phyloP scores from a whole-genome alignment of 2,888 invertebrate species.

The Caenorhabditis panamensis region DNA sequence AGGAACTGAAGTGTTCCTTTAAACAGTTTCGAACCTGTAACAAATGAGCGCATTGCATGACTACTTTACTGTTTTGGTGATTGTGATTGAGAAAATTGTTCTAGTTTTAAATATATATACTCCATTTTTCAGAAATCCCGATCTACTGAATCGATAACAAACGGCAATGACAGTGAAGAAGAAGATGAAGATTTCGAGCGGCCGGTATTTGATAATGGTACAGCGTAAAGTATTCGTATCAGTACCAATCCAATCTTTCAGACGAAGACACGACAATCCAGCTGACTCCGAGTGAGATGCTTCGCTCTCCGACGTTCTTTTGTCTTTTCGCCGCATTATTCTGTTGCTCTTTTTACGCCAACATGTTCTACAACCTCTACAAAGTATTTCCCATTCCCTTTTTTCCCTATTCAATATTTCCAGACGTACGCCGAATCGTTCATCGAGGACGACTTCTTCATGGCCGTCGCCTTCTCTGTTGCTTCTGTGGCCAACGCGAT shows the following conservation, averaged over 20 bases:
- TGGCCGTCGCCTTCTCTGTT: conserved; percentile 83
- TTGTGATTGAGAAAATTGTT: neutral
- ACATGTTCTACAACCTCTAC: conserved; percentile 79
- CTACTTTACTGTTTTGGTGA: neutral
- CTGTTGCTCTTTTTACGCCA: conserved; percentile 80
- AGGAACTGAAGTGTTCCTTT: too few relatives aligned
- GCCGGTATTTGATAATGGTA: conserved; percentile 44
- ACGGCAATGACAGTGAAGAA: conserved; percentile 29
- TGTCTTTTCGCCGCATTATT: conserved; percentile 75
- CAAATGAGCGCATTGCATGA: neutral
- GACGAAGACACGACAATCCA: conserved; percentile 49
- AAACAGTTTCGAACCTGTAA: neutral
- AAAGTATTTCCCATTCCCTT: conserved; percentile 67
- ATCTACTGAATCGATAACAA: conserved; percentile 43
- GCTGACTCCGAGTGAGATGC: conserved; percentile 73
- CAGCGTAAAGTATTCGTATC: neutral
- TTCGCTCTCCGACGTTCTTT: conserved; percentile 78
- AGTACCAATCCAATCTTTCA: conserved; percentile 9
- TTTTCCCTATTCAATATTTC: conserved; percentile 19
- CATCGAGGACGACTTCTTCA: conserved; percentile 83
- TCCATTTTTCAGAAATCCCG: conserved; percentile 46
- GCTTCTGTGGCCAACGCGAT: conserved; percentile 83
- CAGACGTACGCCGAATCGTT: conserved; percentile 80
- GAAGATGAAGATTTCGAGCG: conserved; percentile 40
- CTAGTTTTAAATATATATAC: neutral